Base-by-base conservation (phyloP, 1,140 invertebrate species). In the Tetragnatha versicolor region DNA sequence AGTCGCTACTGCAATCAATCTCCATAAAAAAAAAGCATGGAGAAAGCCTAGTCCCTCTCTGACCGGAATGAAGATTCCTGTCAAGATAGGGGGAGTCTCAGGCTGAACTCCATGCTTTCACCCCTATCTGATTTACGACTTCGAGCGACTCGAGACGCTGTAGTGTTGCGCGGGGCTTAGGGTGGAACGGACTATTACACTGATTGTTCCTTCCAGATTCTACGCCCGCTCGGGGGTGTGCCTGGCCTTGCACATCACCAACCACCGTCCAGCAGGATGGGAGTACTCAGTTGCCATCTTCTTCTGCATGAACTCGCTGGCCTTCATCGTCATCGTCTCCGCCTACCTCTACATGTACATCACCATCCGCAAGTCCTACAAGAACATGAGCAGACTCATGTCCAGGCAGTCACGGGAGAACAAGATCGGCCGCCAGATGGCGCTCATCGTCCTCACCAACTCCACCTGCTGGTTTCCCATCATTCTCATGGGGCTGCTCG, bases 191-290 rank as follows among this genome's bases (percentile, higher is more conserved):
- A n/a, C n/a, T n/a, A n/a, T n/a, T n/a, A n/a, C n/a, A n/a, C n/a
- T n/a, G n/a, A n/a, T n/a, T n/a, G n/a, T n/a, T n/a, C n/a, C n/a
- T n/a, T n/a, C n/a, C n/a, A n/a, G n/a, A n/a, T 93, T 92, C 84
- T 93, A 93, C 83, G 91, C 92, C 5, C 88, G 88, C 7, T 90
- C 90, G 75, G 91, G 91, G 31, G 89, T 92, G 82, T 93, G 92
- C 78, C 91, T 93, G 81, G 91, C 92, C 0, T 82, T 93, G 5
- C 91, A 93, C 83, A 91, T 93, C 17, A 83, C 82, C 14, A 81
- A 81, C 33, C 78, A 80, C 14, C 73, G 79, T 33, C 63, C 82
- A 9, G 78, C 89, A 49, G 92, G 92, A 9, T 93, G 92, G 92
- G 87, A 92, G 82, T 93, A 92, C 84, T 93, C 91, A 0, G 89